phyloP scores from a whole-genome alignment of 2,113 vertebrate genomes.

The Rhineura floridana region DNA sequence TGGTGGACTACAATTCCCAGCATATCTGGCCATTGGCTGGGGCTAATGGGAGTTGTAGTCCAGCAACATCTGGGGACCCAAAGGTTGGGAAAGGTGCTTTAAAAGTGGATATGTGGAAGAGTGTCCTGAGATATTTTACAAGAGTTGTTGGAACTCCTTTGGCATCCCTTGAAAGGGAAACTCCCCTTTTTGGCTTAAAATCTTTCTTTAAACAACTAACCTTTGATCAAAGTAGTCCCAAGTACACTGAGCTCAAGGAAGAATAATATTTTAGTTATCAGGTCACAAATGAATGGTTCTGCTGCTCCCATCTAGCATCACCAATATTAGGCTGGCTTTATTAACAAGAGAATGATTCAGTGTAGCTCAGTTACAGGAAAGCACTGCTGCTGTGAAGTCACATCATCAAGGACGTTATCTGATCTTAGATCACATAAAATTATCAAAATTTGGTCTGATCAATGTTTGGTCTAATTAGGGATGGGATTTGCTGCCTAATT shows the following conservation, averaged over 20 bases:
- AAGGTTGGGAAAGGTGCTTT: too few species aligned
- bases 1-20: too few species aligned
- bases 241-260: rapidly evolving
- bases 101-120: background rate
- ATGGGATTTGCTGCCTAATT: too few species aligned
- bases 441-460: background rate
- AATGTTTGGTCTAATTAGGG: too few species aligned
- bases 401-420: slow-evolving; percentile 26
- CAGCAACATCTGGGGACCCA: too few species aligned
- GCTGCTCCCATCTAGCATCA: slow-evolving; percentile 9
- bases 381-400: slow-evolving; percentile 35
- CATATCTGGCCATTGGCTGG: too few species aligned
- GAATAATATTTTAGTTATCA: slow-evolving; percentile 8
- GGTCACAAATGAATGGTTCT: slow-evolving; percentile 3
- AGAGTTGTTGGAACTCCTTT: background rate
- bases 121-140: background rate
- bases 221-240: background rate
- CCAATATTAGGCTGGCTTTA: slow-evolving; percentile 34
- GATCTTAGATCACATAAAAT: slow-evolving; percentile 43
- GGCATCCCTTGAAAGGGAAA: background rate
- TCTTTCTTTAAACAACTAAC: background rate
- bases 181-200: background rate
- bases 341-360: slow-evolving; percentile 42
- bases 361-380: slow-evolving; percentile 45
- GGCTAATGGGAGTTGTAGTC: too few species aligned